Evolutionary conservation across 2,113 vertebrate genomes (phyloP).

Genomic region (Leptobrachium leishanense): DNA sequence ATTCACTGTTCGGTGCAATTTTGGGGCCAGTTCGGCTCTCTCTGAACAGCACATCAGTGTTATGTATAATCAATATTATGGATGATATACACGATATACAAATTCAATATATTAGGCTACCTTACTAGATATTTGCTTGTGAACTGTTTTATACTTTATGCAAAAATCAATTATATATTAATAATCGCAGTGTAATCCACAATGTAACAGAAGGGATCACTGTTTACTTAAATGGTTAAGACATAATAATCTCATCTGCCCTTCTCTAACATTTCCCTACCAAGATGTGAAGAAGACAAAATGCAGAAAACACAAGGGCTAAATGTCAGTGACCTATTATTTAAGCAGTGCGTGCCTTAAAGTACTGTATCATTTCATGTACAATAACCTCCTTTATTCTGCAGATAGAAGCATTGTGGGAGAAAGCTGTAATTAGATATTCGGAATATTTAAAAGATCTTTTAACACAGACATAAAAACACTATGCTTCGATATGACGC

Average conservation of each 20-base stretch:
- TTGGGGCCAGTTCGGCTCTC: too few relatives aligned
- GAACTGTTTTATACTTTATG: too few relatives aligned
- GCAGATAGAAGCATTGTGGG: conserved; percentile 48
- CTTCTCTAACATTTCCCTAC: conserved; percentile 30
- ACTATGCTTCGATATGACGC: conserved; percentile 37
- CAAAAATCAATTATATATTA: not conserved
- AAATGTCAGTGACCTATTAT: conserved; percentile 49
- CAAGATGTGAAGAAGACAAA: conserved; percentile 32
- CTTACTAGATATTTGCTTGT: too few relatives aligned
- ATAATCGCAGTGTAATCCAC: not conserved
- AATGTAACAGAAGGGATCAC: not conserved
- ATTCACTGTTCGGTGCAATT: too few relatives aligned
- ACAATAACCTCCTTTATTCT: conserved; percentile 49
- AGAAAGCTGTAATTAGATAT: conserved; percentile 48
- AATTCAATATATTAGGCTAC: too few relatives aligned
- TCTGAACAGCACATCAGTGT: not conserved
- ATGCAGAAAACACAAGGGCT: conserved; percentile 41
- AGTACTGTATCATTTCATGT: conserved; percentile 49
- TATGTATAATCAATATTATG: not conserved
- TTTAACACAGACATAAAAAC: conserved; percentile 40
- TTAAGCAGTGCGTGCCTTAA: conserved; percentile 46
- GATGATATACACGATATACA: too few relatives aligned
- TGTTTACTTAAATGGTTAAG: conserved; percentile 6
- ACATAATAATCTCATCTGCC: conserved; percentile 31
- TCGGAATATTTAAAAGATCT: conserved; percentile 46